Percentiles rank a stretch among this genome's conserved stretches.
These are phyloP conservation scores for Coendou prehensilis DNA, from an alignment of 2,797 vertebrate species.

Conservation along the genomic window DNA sequence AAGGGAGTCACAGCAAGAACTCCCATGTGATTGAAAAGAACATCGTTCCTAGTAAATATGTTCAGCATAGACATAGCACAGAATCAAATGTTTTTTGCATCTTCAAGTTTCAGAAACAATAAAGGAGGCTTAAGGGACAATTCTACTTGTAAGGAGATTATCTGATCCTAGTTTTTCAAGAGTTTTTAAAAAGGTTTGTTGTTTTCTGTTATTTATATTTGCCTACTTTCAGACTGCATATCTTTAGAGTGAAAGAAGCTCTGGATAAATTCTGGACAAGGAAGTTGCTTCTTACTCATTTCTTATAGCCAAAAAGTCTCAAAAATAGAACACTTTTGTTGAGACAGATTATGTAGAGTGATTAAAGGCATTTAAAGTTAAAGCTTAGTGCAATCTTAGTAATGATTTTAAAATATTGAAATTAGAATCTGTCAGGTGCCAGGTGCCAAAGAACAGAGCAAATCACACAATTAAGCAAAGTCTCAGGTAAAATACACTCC, in stretches of 20 bases:
- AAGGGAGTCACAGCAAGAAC: slow-evolving; percentile 25
- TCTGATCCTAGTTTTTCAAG: slow-evolving; percentile 21
- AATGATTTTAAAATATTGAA: slow-evolving; percentile 81
- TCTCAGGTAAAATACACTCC: slow-evolving; percentile 46
- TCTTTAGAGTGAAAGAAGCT: slow-evolving; percentile 50
- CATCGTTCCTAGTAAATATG: background rate
- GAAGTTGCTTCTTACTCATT: slow-evolving; percentile 25
- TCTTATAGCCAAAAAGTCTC: slow-evolving; percentile 33
- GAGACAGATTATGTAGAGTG: slow-evolving; percentile 64
- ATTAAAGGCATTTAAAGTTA: slow-evolving; percentile 76
- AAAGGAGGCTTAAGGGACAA: background rate
- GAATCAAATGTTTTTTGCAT: background rate
- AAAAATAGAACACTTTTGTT: slow-evolving; percentile 74
- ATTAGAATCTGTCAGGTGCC: slow-evolving; percentile 75
- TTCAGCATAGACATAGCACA: background rate
- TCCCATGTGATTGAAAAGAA: background rate
- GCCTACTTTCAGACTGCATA: slow-evolving; percentile 35
- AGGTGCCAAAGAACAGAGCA: slow-evolving; percentile 70
- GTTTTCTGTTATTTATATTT: slow-evolving; percentile 40
- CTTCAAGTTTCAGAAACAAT: background rate
- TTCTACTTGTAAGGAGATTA: background rate
- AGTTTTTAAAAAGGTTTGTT: background rate
- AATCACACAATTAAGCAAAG: slow-evolving; percentile 63
- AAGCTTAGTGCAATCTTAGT: slow-evolving; percentile 65
- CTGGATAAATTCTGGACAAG: slow-evolving; percentile 45